Evolutionary conservation across 2,113 vertebrate species (phyloP), one percentile per base, ranked within the genome.

Genomic region (Emydura subglobosa): DNA sequence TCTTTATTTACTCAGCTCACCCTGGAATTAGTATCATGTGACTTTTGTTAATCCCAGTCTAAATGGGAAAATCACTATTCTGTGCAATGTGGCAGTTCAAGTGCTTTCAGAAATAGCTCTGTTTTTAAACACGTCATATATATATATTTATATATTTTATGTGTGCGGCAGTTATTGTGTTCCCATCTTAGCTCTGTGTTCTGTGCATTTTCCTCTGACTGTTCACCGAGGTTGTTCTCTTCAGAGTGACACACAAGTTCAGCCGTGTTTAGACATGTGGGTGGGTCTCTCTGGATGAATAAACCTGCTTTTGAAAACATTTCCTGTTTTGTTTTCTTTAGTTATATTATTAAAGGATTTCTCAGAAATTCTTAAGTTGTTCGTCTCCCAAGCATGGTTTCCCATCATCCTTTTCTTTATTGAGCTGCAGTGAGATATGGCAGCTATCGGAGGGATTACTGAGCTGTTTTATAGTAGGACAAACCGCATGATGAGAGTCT

Each of bases 21-120:
- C 92, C 94, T 95, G 96, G 96, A 17, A 95, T 98, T 98, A 98
- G 87, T 86, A 92, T 98, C 94, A 97, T 81, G 92, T 90, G 85
- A 94, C 87, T 95, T 94, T 13, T 88, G 91, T 97, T 86, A 93
- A 95, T 95, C 91, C 85, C 95, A 97, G 97, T 97, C 96, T 96
- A 97, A 94, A 95, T 13, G 88, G 81, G 92, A 95, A 97, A 97
- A 96, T 93, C 93, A 94, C 96, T 97, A 90, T 83, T 94, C 84
- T 94, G n/a, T 12, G 65, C 50, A 10, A 29, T 85, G 65, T 59
- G 80, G 57, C 81, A 50, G 21, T 83, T 92, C 10, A 47, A 1
- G 0, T 25, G 85, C 24, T 13, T 7, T 47, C 42, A 10, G 65
- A n/a, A 72, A 6, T 72, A 72, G 21, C 39, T 22, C 19, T 21